Conservation (phyloP, 2,113 vertebrate species). For the Stomatorhinus ivindoensis region DNA sequence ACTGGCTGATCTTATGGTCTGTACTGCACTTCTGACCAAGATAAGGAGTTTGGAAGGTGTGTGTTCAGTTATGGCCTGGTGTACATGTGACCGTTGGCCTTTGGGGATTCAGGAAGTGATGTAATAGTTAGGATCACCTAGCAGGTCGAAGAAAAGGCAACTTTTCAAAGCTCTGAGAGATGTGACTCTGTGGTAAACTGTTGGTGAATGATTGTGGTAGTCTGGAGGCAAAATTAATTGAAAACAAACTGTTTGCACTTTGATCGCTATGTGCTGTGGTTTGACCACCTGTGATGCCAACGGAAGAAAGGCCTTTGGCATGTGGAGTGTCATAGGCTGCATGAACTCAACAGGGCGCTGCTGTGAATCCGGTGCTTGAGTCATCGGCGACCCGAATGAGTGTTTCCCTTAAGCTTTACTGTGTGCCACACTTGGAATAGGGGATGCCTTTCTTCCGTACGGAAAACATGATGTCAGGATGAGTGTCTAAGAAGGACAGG, state of each 20-base stretch:
- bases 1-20: neutral
- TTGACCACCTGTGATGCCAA: constrained; percentile 27
- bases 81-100: constrained; percentile 42
- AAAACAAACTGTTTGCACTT: constrained; percentile 23
- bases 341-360: neutral
- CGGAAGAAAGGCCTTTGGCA: neutral
- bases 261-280: constrained; percentile 20
- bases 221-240: constrained; percentile 26
- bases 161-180: constrained; percentile 39
- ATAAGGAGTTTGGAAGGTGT: neutral
- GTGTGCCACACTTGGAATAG: neutral
- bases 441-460: constrained; percentile 32
- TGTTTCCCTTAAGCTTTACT: constrained; percentile 3
- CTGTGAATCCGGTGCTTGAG: constrained; percentile 37
- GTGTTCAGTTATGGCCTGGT: constrained; percentile 35
- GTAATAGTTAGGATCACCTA: constrained; percentile 42
- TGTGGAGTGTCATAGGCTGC: neutral
- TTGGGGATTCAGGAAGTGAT: constrained; percentile 48
- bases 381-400: constrained; percentile 24
- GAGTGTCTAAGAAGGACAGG: constrained; percentile 7
- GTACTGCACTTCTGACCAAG: neutral
- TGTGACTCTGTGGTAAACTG: constrained; percentile 31
- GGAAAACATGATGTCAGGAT: constrained; percentile 66
- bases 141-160: constrained; percentile 35
- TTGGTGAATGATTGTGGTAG: constrained; percentile 20